These are phyloP conservation scores for Lamellibrachia columna DNA, from an alignment of 2,888 invertebrate species.

Conservation along the genomic window DNA sequence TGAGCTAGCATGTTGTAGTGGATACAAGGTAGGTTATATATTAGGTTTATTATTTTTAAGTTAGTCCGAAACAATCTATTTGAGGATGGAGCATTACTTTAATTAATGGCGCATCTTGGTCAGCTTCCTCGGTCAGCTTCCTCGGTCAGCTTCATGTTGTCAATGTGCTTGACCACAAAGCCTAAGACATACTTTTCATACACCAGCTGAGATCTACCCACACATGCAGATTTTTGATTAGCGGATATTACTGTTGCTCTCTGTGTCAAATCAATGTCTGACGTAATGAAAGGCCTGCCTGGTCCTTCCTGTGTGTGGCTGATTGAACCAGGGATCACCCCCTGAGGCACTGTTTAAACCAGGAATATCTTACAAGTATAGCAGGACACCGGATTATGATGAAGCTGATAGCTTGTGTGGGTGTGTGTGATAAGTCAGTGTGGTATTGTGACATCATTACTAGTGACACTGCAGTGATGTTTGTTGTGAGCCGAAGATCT, in stretches of 20 bases:
- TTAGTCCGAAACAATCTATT: too few species aligned
- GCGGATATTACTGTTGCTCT: neutral
- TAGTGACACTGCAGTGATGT: neutral
- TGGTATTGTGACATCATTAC: neutral
- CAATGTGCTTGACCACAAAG: neutral
- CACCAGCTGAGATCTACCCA: neutral
- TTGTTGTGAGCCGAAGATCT: neutral
- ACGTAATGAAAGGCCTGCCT: neutral
- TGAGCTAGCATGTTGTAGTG: too few species aligned
- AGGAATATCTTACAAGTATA: neutral
- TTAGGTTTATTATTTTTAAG: too few species aligned
- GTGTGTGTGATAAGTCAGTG: neutral
- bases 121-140: too few species aligned
- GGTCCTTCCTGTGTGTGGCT: neutral
- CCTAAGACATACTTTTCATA: neutral
- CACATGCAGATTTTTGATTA: conserved; percentile 5
- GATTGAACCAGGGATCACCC: neutral
- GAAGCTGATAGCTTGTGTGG: neutral
- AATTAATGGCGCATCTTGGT: too few species aligned
- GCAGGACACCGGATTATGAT: neutral
- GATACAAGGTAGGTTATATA: too few species aligned
- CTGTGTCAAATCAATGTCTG: neutral
- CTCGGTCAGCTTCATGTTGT: neutral
- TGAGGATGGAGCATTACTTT: too few species aligned
- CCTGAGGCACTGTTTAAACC: neutral